Evolutionary conservation across 1,140 invertebrate species (phyloP), one percentile per base, ranked within the genome.

Genomic region (Drosophila hydei): DNA sequence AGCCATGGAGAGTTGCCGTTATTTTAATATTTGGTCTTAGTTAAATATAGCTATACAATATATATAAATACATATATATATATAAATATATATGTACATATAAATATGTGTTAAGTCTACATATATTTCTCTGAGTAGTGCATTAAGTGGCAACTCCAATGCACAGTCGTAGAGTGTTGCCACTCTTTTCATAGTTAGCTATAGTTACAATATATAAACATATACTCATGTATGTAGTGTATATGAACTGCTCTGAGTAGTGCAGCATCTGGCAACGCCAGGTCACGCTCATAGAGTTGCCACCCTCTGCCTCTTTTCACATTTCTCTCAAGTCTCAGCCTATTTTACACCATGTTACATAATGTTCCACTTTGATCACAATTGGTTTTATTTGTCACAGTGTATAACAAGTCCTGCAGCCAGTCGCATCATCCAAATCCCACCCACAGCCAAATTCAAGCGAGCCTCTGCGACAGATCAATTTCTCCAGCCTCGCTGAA

Each of bases 341-440:
- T n/a, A n/a, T n/a, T n/a, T n/a, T n/a, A n/a, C n/a, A n/a, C n/a
- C n/a, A n/a, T n/a, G n/a, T n/a, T n/a, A n/a, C n/a, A n/a, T n/a
- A n/a, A n/a, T n/a, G n/a, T n/a, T n/a, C n/a, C n/a, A n/a, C n/a
- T n/a, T n/a, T 40, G 38, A 14, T 40, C 38, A 14, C 9, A n/a
- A 25, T 45, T 60, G 21, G 3, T 14, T 11, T 1, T 19, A 1
- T 33, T 54, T 27, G 2, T 30, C 9, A 8, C 25, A 54, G 38
- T 63, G 60, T 21, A 47, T 5, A 9, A 36, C 27, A 23, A 18
- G 14, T 30, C 14, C 11, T 27, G 9, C 51, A 14, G 21, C 40
- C 33, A 54, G 50, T 63, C 56, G 64, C 45, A 47, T 54, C 48
- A 62, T 12, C 59, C 23, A 62, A 54, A 62, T 63, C 42, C 42